Evolutionary conservation across 2,113 vertebrate species (phyloP).

Genomic region (Neodon shergylaensis): DNA sequence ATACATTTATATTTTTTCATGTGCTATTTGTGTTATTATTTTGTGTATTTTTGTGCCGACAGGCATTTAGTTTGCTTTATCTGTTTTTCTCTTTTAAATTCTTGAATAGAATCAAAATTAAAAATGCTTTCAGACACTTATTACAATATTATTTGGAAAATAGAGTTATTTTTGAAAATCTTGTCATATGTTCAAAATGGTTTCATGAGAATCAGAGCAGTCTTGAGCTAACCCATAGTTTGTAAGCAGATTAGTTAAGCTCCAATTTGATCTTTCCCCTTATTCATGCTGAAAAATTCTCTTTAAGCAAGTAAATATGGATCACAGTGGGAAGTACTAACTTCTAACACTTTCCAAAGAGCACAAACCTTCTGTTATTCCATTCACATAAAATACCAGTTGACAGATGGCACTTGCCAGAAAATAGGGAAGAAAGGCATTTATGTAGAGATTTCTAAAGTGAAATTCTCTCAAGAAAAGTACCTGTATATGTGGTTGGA

Average conservation of each 20-base stretch:
- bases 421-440: slow-evolving; percentile 66
- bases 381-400: slow-evolving; percentile 80
- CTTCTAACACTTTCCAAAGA: slow-evolving; percentile 75
- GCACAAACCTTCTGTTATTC: slow-evolving; percentile 80
- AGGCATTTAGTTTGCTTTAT: not conserved
- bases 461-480: slow-evolving; percentile 69
- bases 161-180: not conserved
- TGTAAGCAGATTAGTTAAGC: slow-evolving; percentile 69
- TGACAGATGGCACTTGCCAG: slow-evolving; percentile 79
- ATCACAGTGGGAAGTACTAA: slow-evolving; percentile 78
- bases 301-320: slow-evolving; percentile 73
- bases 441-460: slow-evolving; percentile 68
- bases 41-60: not conserved
- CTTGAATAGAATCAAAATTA: slow-evolving; percentile 4
- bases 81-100: slow-evolving; percentile 37
- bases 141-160: not conserved
- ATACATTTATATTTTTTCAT: not conserved
- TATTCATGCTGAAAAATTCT: slow-evolving; percentile 70
- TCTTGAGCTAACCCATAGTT: slow-evolving; percentile 42
- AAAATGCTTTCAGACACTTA: not conserved
- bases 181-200: slow-evolving; percentile 10
- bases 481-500: slow-evolving; percentile 63
- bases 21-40: slow-evolving; percentile 31
- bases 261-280: slow-evolving; percentile 56
- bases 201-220: slow-evolving; percentile 58